Base-by-base conservation (phyloP, 2,113 vertebrate genomes). In the Asarcornis scutulata region DNA sequence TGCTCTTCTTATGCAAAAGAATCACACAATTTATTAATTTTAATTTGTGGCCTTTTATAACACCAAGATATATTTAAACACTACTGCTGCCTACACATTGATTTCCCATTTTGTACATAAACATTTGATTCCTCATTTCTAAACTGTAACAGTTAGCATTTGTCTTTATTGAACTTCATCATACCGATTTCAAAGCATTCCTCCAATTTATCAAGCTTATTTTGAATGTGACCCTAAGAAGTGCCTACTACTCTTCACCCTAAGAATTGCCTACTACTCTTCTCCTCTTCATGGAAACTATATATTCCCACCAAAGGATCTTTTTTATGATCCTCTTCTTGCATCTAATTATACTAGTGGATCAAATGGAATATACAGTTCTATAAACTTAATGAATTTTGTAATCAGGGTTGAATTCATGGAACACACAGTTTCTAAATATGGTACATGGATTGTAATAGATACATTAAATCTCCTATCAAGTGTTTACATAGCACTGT, bases 11-110 rank as follows among this genome's bases (percentile, higher is more conserved):
- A 88, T 75, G 38, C 32, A 89, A 59, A 82, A 84, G 12, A 95
- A 89, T 58, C 58, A 86, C 26, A 86, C n/a, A 3, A 69, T 48
- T 76, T 63, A 82, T 88, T 92, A 78, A 92, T 91, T 92, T 89
- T 8, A 81, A 34, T 23, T 71, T 75, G 29, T 60, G 32, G 6
- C 38, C 64, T 88, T 52, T 68, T 84, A 40, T 71, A 92, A 72
- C 48, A 87, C 4, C 6, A 27, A 36, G 17, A 92, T 82, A 48
- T 32, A 81, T 89, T 86, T 86, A 86, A 38, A 78, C 6, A 56
- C 15, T 71, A 46, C 34, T 72, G 17, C 29, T 81, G 34, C 38
- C 77, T 86, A 82, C 38, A 69, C 18, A 94, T 5, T 69, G 62
- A 96, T 89, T 95, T 83, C 60, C 32, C 26, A 50, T 78, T 95